A percentile compares a stretch with the other conserved stretches of the same genome.
These are phyloP conservation scores for Sepioteuthis lessoniana DNA, from an alignment of 2,888 invertebrate species.

Conservation along the genomic window DNA sequence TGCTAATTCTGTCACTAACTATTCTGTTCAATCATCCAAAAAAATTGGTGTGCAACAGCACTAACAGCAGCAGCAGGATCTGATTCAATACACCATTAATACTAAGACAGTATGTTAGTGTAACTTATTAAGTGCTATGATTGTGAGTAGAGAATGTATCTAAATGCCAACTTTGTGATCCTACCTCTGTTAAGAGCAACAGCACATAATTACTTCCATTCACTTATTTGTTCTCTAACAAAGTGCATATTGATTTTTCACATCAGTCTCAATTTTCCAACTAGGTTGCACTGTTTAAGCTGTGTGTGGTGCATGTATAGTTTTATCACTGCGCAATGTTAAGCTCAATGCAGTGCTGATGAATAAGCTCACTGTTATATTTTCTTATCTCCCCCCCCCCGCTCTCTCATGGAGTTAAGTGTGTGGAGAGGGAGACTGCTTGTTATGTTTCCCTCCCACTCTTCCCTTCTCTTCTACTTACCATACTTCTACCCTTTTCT, in stretches of 20 bases:
- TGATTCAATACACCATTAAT: neutral
- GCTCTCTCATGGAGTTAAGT: neutral
- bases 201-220: conserved; percentile 23
- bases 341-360: conserved; percentile 33
- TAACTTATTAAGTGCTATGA: conserved; percentile 8
- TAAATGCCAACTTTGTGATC: conserved; percentile 33
- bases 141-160: neutral
- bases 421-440: neutral
- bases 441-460: neutral
- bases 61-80: neutral
- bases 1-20: neutral
- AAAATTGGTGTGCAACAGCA: neutral
- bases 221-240: conserved; percentile 33
- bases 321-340: conserved; percentile 21
- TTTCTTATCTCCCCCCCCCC: neutral
- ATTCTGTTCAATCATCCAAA: neutral
- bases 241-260: conserved; percentile 33
- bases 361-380: neutral
- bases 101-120: neutral
- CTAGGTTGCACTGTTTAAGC: conserved; percentile 23
- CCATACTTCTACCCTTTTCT: neutral
- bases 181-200: conserved; percentile 16
- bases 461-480: neutral
- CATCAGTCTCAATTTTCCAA: conserved; percentile 8
- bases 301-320: neutral